Evolutionary conservation across 2,888 invertebrate species (phyloP), one percentile per base, ranked within the genome.

Genomic region (Serripes groenlandicus): DNA sequence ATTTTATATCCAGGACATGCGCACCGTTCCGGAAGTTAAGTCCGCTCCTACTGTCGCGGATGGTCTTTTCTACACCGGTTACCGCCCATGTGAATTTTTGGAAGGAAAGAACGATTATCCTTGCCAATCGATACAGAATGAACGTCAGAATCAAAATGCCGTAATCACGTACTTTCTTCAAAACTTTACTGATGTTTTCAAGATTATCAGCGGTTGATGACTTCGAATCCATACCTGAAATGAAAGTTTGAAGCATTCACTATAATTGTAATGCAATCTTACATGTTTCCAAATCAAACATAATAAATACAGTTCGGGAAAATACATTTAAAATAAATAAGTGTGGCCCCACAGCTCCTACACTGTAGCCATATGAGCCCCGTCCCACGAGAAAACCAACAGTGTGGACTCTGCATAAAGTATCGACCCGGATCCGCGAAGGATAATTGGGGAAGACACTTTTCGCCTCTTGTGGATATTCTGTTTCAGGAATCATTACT

Each of bases 31-130:
- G 91, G 85, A 92, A 92, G 75, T 90, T 88, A 11, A 92, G 73
- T 5, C 92, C 92, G 54, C 90, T 85, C 56, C 88, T 87, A 3
- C 92, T 91, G 77, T 92, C 92, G 21, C 91, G 87, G 23, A 91
- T 86, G 18, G 90, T 90, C 37, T 91, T 87, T 73, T 91, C 92
- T 23, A 92, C 91, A 21, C 92, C 92, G 23, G 90, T 90, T 1
- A 92, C 91, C 7, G 90, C 91, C 92, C 92, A 92, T 0, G 92
- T 92, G 75, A 92, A 92, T 66, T 92, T 92, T 81, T 92, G 92
- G 64, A 91, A 88, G 4, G 92, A 87, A 21, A 90, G 78, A 37
- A 92, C 91, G 34, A 92, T 76, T 9, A 90, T 87, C 18, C 92
- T 88, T 7, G 89, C 82, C 15, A 92, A 82, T 66, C 90, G 85